These are phyloP conservation scores for Shinisaurus crocodilurus DNA, from an alignment of 2,113 vertebrate genomes.

Conservation along the genomic window DNA sequence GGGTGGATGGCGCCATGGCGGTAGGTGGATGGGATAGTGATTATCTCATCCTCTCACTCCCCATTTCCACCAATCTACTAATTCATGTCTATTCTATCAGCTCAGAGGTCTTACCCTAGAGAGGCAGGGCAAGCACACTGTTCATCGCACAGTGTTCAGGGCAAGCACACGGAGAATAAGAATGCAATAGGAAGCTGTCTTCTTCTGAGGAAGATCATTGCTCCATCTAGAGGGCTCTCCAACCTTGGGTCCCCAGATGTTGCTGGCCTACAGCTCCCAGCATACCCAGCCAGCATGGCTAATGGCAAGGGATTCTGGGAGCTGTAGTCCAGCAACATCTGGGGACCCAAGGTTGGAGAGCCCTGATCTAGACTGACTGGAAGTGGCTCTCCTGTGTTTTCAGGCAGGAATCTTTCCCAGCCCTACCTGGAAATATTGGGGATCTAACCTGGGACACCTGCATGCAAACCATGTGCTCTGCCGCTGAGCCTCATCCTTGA, in stretches of 20 bases:
- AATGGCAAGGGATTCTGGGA: too few species aligned
- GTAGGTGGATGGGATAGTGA: too few species aligned
- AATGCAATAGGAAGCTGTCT: neutral
- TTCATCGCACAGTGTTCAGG: neutral
- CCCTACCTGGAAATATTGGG: neutral
- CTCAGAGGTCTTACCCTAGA: neutral
- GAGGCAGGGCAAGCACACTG: neutral
- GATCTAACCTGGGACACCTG: neutral
- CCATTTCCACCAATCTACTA: neutral
- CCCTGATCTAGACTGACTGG: neutral
- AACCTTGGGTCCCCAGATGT: too few species aligned
- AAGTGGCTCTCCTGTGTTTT: neutral
- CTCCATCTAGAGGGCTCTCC: neutral
- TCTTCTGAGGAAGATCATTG: neutral
- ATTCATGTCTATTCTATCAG: neutral
- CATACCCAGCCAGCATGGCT: too few species aligned
- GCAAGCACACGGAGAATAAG: too few species aligned
- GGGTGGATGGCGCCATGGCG: neutral
- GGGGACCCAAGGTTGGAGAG: too few species aligned
- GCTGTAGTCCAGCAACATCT: too few species aligned
- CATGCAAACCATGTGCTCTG: neutral
- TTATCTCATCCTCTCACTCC: neutral
- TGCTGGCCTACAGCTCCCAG: too few species aligned
- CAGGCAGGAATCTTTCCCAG: neutral
- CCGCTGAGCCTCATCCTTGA: neutral